Percentiles rank a stretch among this genome's conserved stretches.
Evolutionary conservation across 2,113 vertebrate species (phyloP).

Genomic region (Heptranchias perlo): DNA sequence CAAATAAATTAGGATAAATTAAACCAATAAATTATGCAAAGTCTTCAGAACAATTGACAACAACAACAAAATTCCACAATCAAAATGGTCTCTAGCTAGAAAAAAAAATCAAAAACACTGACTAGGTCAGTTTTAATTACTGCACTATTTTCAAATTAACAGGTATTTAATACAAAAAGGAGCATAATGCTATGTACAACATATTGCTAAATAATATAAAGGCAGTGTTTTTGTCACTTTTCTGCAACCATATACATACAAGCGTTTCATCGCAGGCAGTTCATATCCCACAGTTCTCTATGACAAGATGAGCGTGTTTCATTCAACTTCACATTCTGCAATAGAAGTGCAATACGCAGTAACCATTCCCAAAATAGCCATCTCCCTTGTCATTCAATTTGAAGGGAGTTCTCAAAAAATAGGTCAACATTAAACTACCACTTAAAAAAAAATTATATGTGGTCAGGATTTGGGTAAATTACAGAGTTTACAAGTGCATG

Average conservation of each 20-base stretch:
- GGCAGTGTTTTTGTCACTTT: constrained; percentile 81
- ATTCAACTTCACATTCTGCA: constrained; percentile 59
- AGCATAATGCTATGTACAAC: constrained; percentile 95
- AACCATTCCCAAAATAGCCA: constrained; percentile 54
- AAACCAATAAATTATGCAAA: constrained; percentile 99
- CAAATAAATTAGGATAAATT: constrained; percentile 99
- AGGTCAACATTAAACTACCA: constrained; percentile 36
- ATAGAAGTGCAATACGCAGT: constrained; percentile 61
- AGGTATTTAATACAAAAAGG: constrained; percentile 87
- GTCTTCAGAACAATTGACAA: constrained; percentile 90
- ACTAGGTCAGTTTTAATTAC: constrained; percentile 71
- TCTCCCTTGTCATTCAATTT: constrained; percentile 34
- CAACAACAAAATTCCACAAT: constrained; percentile 74
- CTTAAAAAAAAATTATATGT: constrained; percentile 16
- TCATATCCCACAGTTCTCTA: constrained; percentile 62
- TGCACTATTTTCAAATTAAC: constrained; percentile 78
- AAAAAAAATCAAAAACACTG: constrained; percentile 65
- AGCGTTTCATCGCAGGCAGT: constrained; percentile 52
- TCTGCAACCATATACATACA: constrained; percentile 77
- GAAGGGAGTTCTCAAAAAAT: constrained; percentile 22
- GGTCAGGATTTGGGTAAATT: constrained; percentile 32
- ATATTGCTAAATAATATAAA: constrained; percentile 98
- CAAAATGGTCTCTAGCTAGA: constrained; percentile 76
- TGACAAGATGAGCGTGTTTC: constrained; percentile 62
- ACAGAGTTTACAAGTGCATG: constrained; percentile 34